phyloP scores from a whole-genome alignment of 1,140 invertebrate species.

The Dryas iulia region DNA sequence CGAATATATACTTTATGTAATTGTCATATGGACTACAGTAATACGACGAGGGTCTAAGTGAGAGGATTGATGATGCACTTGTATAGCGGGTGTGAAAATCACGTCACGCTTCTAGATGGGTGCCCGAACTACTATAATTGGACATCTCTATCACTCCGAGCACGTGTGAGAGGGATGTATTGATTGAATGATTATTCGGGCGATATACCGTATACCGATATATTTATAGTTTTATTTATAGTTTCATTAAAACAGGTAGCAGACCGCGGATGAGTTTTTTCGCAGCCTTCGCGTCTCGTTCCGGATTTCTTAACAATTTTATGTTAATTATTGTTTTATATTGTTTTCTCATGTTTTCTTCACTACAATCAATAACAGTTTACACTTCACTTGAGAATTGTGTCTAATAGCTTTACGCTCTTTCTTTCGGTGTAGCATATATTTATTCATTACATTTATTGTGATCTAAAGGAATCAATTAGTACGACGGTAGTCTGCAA shows the following conservation, averaged over 20 bases:
- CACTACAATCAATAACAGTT: constrained; percentile 27
- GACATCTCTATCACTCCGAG: constrained; percentile 27
- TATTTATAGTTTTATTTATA: constrained; percentile 46
- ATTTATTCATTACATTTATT: background rate
- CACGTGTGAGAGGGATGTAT: constrained; percentile 25
- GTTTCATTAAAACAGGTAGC: constrained; percentile 41
- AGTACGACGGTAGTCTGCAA: background rate
- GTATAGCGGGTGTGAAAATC: constrained; percentile 39
- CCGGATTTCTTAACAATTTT: constrained; percentile 27
- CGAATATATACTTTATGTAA: constrained; percentile 4
- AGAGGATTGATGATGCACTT: constrained; percentile 26
- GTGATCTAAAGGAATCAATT: background rate
- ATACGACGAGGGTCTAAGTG: constrained; percentile 9
- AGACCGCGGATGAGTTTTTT: constrained; percentile 39
- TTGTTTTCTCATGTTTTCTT: constrained; percentile 23
- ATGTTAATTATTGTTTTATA: constrained; percentile 24
- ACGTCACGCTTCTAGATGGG: constrained; percentile 35
- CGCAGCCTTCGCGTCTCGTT: constrained; percentile 23
- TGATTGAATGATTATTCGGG: constrained; percentile 43
- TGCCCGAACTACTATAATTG: constrained; percentile 25
- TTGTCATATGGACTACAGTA: constrained; percentile 14
- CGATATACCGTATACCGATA: constrained; percentile 32
- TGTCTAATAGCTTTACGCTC: constrained; percentile 20
- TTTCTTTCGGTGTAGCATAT: background rate
- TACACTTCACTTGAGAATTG: constrained; percentile 27